phyloP scores from a whole-genome alignment of 1,140 invertebrate genomes.

The Drosophila novamexicana region DNA sequence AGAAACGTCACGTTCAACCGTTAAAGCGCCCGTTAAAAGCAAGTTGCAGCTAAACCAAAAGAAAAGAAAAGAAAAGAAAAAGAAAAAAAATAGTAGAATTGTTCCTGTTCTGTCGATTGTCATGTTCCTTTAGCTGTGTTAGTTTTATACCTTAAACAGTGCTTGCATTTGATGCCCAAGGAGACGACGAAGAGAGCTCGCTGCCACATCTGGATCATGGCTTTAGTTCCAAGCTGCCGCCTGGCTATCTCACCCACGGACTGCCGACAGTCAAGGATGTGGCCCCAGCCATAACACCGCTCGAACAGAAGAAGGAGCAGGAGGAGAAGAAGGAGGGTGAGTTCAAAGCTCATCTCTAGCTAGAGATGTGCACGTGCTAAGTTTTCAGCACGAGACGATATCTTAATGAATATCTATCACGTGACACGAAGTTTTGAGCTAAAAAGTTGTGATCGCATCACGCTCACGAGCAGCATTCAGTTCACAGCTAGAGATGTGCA shows the following conservation, averaged over 20 bases:
- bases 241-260: conserved; percentile 95
- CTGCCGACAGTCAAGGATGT: conserved; percentile 98
- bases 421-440: too few species aligned
- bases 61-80: conserved; percentile 22
- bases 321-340: conserved; percentile 89
- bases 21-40: conserved; percentile 20
- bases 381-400: too few species aligned
- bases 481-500: too few species aligned
- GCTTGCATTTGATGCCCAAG: conserved; percentile 99
- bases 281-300: conserved; percentile 93
- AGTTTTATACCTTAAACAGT: conserved; percentile 97
- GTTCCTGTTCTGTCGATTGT: conserved; percentile 85
- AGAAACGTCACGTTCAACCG: conserved; percentile 9
- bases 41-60: conserved; percentile 30
- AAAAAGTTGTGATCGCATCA: too few species aligned
- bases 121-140: conserved; percentile 85
- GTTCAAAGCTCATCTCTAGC: conserved; percentile 8
- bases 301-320: conserved; percentile 90
- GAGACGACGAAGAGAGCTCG: conserved; percentile 96
- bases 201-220: conserved; percentile 89
- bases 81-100: conserved; percentile 74
- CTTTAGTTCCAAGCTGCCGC: conserved; percentile 94
- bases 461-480: too few species aligned
- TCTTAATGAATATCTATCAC: too few species aligned
- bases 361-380: not conserved